Evolutionary conservation across 1,140 invertebrate genomes (phyloP).

Genomic region (Dreissena polymorpha): DNA sequence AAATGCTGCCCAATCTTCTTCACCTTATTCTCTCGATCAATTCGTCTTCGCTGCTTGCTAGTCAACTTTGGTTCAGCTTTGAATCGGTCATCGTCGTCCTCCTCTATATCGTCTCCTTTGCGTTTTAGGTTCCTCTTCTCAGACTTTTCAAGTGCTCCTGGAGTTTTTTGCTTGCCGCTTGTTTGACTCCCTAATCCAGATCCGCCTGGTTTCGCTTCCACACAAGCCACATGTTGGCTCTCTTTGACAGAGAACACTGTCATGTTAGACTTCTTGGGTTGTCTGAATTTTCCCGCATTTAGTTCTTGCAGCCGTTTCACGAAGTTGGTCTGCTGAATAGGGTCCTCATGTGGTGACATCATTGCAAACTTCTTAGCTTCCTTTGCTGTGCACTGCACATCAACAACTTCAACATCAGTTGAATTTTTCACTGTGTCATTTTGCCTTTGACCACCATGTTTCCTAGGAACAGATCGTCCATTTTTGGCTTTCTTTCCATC

Average conservation of each 20-base stretch:
- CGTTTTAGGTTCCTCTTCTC: not conserved
- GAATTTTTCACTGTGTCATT: not conserved
- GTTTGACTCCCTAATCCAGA: not conserved
- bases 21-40: slow-evolving; percentile 84
- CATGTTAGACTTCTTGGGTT: slow-evolving; percentile 21
- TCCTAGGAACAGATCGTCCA: not conserved
- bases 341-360: not conserved
- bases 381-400: not conserved
- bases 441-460: not conserved
- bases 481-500: slow-evolving; percentile 25
- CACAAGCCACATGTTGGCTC: slow-evolving; percentile 27
- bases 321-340: not conserved
- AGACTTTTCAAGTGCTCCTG: slow-evolving; percentile 34
- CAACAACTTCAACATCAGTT: slow-evolving; percentile 5
- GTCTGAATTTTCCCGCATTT: slow-evolving; percentile 11
- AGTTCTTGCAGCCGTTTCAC: slow-evolving; percentile 30
- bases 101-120: slow-evolving; percentile 45
- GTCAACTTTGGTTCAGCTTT: slow-evolving; percentile 58
- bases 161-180: slow-evolving; percentile 3
- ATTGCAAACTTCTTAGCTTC: not conserved
- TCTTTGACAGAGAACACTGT: slow-evolving; percentile 48
- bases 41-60: slow-evolving; percentile 69
- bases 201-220: slow-evolving; percentile 13
- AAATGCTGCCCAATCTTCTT: slow-evolving; percentile 96
- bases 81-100: slow-evolving; percentile 48